Conservation (phyloP, 2,113 vertebrate genomes). For the Forbesichthys agassizii region DNA sequence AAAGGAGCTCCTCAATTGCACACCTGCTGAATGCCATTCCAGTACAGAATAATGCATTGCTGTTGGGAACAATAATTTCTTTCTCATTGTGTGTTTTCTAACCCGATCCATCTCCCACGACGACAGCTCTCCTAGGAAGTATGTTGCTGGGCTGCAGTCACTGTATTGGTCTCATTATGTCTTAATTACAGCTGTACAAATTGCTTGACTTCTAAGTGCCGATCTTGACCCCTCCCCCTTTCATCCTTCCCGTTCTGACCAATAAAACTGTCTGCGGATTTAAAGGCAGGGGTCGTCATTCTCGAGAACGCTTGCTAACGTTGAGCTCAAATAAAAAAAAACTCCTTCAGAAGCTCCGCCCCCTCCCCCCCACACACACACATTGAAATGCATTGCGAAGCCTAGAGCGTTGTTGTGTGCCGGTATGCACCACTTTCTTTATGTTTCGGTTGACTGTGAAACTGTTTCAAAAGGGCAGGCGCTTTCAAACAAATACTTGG, state of each 20-base stretch:
- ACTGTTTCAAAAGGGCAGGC: too few species aligned
- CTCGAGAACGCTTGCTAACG: too few species aligned
- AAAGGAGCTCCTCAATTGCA: background rate
- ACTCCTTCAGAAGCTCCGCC: too few species aligned
- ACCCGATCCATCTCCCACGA: conserved; percentile 54
- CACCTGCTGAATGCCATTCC: background rate
- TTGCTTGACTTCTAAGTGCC: conserved; percentile 35
- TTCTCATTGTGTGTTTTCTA: conserved; percentile 26
- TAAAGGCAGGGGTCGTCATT: conserved; percentile 38
- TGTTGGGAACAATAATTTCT: conserved; percentile 41
- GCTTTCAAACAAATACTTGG: too few species aligned
- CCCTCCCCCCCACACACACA: too few species aligned
- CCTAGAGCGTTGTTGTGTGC: too few species aligned
- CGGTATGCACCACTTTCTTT: too few species aligned
- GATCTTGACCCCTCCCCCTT: conserved; percentile 13
- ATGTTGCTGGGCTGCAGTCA: conserved; percentile 55
- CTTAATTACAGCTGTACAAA: conserved; percentile 60
- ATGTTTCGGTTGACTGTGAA: background rate
- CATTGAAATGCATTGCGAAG: too few species aligned
- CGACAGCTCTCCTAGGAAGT: conserved; percentile 44
- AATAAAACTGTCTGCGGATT: conserved; percentile 43
- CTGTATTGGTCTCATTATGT: conserved; percentile 54
- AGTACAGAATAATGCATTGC: conserved; percentile 38
- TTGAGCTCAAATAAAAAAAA: too few species aligned
- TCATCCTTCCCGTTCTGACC: conserved; percentile 13